These are phyloP conservation scores for Ascaphus truei DNA, from an alignment of 2,113 vertebrate genomes.

Conservation along the genomic window DNA sequence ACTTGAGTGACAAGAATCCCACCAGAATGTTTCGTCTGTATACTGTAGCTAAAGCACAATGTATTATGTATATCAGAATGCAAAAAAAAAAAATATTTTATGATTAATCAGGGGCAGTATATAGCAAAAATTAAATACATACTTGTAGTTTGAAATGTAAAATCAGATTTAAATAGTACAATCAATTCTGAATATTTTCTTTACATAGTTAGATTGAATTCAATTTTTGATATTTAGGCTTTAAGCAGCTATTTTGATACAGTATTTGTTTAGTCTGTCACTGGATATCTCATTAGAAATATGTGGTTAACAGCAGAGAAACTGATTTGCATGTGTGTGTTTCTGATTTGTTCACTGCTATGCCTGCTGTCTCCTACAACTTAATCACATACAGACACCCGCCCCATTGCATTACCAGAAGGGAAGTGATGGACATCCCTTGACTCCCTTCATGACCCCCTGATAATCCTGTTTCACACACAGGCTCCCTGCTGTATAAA, in stretches of 20 bases:
- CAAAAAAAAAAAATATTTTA: constrained; percentile 26
- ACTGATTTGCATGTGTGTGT: constrained; percentile 78
- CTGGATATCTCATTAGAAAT: constrained; percentile 69
- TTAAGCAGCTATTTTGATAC: constrained; percentile 58
- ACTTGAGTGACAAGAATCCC: constrained; percentile 38
- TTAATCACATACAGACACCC: constrained; percentile 84
- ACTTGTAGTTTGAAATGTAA: constrained; percentile 43
- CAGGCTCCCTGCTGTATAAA: constrained; percentile 87
- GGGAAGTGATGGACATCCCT: constrained; percentile 93
- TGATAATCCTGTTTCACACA: constrained; percentile 99
- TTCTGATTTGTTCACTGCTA: constrained; percentile 68
- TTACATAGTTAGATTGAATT: constrained; percentile 30
- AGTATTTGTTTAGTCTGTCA: constrained; percentile 60
- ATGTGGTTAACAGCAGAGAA: constrained; percentile 63
- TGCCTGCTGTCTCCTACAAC: constrained; percentile 82
- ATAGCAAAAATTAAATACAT: constrained; percentile 30
- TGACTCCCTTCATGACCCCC: constrained; percentile 93
- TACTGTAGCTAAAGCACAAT: constrained; percentile 32
- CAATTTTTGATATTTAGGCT: constrained; percentile 45
- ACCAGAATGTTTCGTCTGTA: neutral
- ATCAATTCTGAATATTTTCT: constrained; percentile 37
- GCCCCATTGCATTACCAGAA: constrained; percentile 84
- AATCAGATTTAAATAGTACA: constrained; percentile 10
- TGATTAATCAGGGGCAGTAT: constrained; percentile 23
- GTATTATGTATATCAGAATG: constrained; percentile 26